Base-by-base conservation (phyloP, 2,888 invertebrate genomes). In the Epirrita christyi region DNA sequence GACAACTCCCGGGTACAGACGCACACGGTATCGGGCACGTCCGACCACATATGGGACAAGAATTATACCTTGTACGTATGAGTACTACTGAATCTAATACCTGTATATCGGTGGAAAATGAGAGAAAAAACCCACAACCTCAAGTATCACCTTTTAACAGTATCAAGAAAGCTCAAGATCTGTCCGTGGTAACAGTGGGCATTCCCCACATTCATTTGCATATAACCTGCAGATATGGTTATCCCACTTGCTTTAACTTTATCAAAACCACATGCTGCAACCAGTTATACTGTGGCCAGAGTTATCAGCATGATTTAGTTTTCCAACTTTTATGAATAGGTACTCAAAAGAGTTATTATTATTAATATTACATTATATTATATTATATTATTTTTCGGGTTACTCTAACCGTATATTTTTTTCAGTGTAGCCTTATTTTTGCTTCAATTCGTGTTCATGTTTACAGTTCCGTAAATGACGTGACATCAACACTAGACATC, bases 1-100 rank as follows among this genome's bases (percentile, higher is more conserved):
- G 91, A 88, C 71, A 92, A 92, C 72, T 77, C 87, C 5, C 80
- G 91, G 51, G 80, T 91, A n/a, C 88, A 90, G 64, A 90, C 91
- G 0, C 89, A 90, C 51, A 78, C 83, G 0, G 79, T 87, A 0
- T 73, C 75, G 15, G 81, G 81, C n/a, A 79, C 83, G 0, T 71
- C 81, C 0, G 88, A 92, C 9, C 91, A 90, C 1, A 78, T 66
- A 9, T 92, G 91, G 91, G 85, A 84, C 60, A 90, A 90, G 61
- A 86, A 76, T 43, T 91, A 80, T 61, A 81, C 77, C 38, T 89
- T 92, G 91, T 41, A 14, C 9, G 0, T 40, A 21, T 4, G 21
- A 21, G 21, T 21, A 21, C 4, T 21, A 21, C 21, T 21, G 21
- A 21, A 21, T 21, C 21, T 5, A 32, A 6, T 8, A 32, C 32